A percentile compares a stretch with the other conserved stretches of the same genome.
Conservation (phyloP, 2,113 vertebrate species). For the Numida meleagris region DNA sequence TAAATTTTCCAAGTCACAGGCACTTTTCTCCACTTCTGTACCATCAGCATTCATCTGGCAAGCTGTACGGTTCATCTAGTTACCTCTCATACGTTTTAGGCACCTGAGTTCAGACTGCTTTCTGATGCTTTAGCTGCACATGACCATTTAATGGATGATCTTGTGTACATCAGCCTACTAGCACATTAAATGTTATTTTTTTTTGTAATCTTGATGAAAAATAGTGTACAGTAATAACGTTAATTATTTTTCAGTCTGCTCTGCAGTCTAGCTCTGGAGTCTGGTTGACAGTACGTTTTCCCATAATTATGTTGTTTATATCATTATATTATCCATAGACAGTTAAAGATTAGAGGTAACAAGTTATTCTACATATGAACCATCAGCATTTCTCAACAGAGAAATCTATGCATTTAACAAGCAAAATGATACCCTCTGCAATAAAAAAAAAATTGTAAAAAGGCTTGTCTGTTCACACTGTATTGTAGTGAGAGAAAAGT, state of each 20-base stretch:
- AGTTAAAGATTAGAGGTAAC: not conserved
- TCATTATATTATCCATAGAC: not conserved
- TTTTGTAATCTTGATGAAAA: not conserved
- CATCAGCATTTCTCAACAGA: not conserved
- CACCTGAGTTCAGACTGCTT: not conserved
- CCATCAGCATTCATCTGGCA: not conserved
- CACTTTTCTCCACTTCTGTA: not conserved
- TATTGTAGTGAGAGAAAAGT: not conserved
- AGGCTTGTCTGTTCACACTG: not conserved
- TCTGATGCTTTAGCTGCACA: not conserved
- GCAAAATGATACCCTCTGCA: not conserved
- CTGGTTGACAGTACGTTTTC: not conserved
- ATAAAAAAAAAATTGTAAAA: not conserved
- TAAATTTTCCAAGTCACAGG: not conserved
- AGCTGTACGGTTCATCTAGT: accelerated
- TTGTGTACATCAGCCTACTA: not conserved
- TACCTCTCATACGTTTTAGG: not conserved
- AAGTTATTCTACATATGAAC: not conserved
- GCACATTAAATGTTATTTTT: not conserved
- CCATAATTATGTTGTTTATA: not conserved
- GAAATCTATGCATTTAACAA: not conserved
- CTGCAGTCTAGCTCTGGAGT: not conserved
- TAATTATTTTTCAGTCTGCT: not conserved
- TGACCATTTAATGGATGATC: not conserved
- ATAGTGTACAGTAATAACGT: not conserved